Base-by-base conservation (phyloP, 2,888 invertebrate species). In the Penaeus monodon region DNA sequence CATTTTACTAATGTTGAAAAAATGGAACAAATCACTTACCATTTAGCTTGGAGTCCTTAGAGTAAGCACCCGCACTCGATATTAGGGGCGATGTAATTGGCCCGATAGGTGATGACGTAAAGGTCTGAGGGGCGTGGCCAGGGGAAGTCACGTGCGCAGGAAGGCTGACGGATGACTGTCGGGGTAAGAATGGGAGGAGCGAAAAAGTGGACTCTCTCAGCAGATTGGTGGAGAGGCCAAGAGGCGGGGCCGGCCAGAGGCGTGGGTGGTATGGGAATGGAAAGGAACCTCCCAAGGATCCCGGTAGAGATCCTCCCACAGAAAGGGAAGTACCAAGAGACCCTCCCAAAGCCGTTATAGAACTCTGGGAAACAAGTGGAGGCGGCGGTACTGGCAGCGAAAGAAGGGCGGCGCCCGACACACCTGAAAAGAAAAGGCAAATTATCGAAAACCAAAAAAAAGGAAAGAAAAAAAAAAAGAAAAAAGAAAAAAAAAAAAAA, bases 181-280 rank as follows among this genome's bases (percentile, higher is more conserved):
- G 88, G 65, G 85, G 88, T 82, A 88, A 86, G 82, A 88, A 88
- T 76, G 88, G 88, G 80, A 88, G 84, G 83, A 88, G 85, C 82
- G 88, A 86, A 70, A 88, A 86, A 38, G 88, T 83, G 22, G 78
- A 66, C 24, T 88, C 88, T 57, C 88, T 68, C 29, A 88, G 88
- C 29, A 88, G 86, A 79, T 83, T 86, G 78, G 88, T 84, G 38
- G 88, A 86, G 80, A 88, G 83, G 65, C 84, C 79, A 49, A 88
- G 85, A 74, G 88, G 88, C 65, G 88, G 86, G 73, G 88, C 68
- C 20, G 88, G 88, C 88, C 88, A 88, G 20, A 88, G 83, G 33
- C 86, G 82, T 33, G 88, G 88, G 83, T 84, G 78, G 86, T 88
- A 88, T 12, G 86, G 88, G 81, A 88, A 86, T 29, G 78, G 83